Evolutionary conservation across 2,888 invertebrate species (phyloP), one percentile per base, ranked within the genome.

Genomic region (Molorchus minor): DNA sequence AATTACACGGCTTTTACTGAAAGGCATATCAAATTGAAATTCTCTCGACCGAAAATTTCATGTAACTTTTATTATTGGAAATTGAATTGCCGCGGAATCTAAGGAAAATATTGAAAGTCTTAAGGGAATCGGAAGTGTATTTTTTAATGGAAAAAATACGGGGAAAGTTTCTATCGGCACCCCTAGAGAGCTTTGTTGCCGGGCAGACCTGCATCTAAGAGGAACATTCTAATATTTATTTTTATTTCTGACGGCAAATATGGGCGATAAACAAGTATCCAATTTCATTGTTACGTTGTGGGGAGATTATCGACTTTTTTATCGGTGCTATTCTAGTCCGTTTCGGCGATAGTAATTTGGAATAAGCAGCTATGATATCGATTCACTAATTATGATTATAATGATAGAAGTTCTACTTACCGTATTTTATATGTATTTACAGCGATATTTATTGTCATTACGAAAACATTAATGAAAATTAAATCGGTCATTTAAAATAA

Each of bases 1-100:
- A n/a, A n/a, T n/a, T 25, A 25, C 29, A 25, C 29, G 8, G 8
- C 8, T 25, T 25, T 8, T 25, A 8, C 10, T 3, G 12, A 3
- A n/a, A 35, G 12, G 3, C 35, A 38, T 51, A 5, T 19, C 25
- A 17, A 40, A 38, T 41, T 35, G 45, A 25, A 60, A 51, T 51
- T 41, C 35, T 45, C 52, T 45, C 47, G 52, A 36, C 52, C 44
- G 59, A 61, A 64, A 63, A 63, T 67, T 70, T 67, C 71, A 68
- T 69, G 67, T 68, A 71, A 68, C 61, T 69, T 69, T 69, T 67
- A 70, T 70, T 64, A 68, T 65, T 46, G 63, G 62, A 68, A 70
- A 71, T 71, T 70, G 69, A 67, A 68, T 71, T 70, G 67, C 56
- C 52, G 44, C 58, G 61, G 66, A 70, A 69, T 69, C 68, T 69